Conservation (phyloP, 2,797 vertebrate genomes). For the Cottoperca gobio region DNA sequence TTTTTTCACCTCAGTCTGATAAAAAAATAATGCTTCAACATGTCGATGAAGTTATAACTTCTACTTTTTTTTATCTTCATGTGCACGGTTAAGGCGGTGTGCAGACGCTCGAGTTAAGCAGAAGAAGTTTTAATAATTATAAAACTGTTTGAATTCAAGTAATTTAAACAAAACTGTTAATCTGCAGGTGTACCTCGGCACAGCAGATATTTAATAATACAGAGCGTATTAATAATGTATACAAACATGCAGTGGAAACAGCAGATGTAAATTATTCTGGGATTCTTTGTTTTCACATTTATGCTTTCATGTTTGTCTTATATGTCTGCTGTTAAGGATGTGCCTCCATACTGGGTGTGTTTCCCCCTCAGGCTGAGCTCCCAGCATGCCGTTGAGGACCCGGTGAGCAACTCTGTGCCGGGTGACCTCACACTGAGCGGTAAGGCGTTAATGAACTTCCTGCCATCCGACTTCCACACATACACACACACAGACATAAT, state of each 20-base stretch:
- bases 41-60: background rate
- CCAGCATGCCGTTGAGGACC: constrained; percentile 62
- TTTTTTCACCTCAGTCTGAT: constrained; percentile 17
- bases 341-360: constrained; percentile 35
- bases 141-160: constrained; percentile 21
- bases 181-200: constrained; percentile 31
- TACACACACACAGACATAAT: constrained; percentile 37
- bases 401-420: constrained; percentile 21
- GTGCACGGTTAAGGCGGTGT: background rate
- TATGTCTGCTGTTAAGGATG: constrained; percentile 21
- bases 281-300: constrained; percentile 49
- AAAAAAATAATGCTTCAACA: constrained; percentile 28
- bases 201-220: constrained; percentile 16
- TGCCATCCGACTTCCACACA: constrained; percentile 36
- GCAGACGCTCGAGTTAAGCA: background rate
- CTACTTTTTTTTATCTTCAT: constrained; percentile 11
- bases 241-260: constrained; percentile 5
- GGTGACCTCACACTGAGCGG: constrained; percentile 45
- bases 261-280: constrained; percentile 18
- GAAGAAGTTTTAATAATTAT: constrained; percentile 36
- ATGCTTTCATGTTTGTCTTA: constrained; percentile 18
- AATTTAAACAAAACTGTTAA: constrained; percentile 1
- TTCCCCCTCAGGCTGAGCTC: constrained; percentile 57
- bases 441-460: constrained; percentile 69
- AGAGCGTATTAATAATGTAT: constrained; percentile 35